A percentile compares a stretch with the other conserved stretches of the same genome.
These are phyloP conservation scores for Dynastes maya DNA, from an alignment of 2,888 invertebrate genomes.

Conservation along the genomic window DNA sequence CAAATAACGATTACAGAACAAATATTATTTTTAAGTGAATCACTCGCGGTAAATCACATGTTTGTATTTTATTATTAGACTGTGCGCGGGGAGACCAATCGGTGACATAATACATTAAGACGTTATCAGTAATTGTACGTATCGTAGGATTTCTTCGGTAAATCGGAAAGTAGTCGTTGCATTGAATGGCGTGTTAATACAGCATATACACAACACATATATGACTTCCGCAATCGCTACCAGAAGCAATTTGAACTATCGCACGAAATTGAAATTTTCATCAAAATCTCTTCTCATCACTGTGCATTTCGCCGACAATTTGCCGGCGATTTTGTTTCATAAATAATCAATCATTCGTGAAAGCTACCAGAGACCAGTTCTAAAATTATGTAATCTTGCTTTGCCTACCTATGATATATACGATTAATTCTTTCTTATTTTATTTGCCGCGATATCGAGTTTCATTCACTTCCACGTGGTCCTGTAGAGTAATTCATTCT, in stretches of 20 bases:
- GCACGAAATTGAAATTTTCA: slow-evolving; percentile 36
- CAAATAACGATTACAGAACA: slow-evolving; percentile 3
- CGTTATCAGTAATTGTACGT: slow-evolving; percentile 6
- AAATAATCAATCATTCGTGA: slow-evolving; percentile 38
- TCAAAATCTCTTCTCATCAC: slow-evolving; percentile 35
- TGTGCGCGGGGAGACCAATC: background rate
- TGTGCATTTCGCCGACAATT: slow-evolving; percentile 10
- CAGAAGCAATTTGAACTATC: slow-evolving; percentile 28
- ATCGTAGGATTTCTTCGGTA: slow-evolving; percentile 10
- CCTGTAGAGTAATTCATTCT: slow-evolving; percentile 6
- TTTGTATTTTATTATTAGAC: background rate
- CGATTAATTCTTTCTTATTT: slow-evolving; percentile 33
- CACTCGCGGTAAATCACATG: slow-evolving; percentile 25
- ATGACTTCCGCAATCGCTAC: slow-evolving; percentile 33
- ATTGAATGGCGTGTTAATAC: slow-evolving; percentile 17
- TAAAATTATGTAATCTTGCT: slow-evolving; percentile 24
- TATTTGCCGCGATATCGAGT: slow-evolving; percentile 13
- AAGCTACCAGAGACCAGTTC: slow-evolving; percentile 22
- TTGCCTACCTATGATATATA: slow-evolving; percentile 12
- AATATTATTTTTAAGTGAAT: slow-evolving; percentile 15
- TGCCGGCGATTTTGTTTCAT: slow-evolving; percentile 31
- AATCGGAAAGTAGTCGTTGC: slow-evolving; percentile 1
- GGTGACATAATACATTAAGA: slow-evolving; percentile 17
- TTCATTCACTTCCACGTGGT: slow-evolving; percentile 30
- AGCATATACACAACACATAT: background rate